Conservation (phyloP, 2,888 invertebrate species). For the Trachelus tabidus region DNA sequence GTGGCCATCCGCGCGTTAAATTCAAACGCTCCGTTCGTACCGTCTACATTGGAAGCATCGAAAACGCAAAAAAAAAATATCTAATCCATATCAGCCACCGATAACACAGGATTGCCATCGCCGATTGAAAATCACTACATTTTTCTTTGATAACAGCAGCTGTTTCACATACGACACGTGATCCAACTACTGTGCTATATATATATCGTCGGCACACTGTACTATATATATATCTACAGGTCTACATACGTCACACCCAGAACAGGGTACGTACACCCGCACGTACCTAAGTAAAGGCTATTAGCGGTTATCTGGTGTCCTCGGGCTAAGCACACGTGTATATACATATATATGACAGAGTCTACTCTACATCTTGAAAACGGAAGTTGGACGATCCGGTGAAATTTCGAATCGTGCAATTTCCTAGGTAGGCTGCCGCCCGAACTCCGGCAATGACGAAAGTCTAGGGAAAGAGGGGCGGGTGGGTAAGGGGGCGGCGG, state of each 20-base stretch:
- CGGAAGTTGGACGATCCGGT: background rate
- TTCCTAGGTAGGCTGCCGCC: constrained; percentile 25
- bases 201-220: background rate
- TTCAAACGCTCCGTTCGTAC: background rate
- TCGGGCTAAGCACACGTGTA: background rate
- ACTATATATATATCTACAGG: background rate
- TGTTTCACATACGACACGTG: background rate
- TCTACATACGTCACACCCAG: background rate
- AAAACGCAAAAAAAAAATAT: background rate
- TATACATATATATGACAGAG: background rate
- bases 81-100: background rate
- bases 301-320: background rate
- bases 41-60: background rate
- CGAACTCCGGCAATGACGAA: constrained; percentile 27
- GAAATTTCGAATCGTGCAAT: constrained; percentile 37
- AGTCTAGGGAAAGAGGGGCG: constrained; percentile 19
- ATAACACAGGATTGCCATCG: background rate
- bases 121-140: background rate
- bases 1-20: background rate
- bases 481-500: constrained; percentile 1
- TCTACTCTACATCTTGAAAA: background rate
- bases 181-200: background rate
- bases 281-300: background rate
- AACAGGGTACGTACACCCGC: background rate
- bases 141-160: background rate